These are phyloP conservation scores for Phalacrocorax pelagicus DNA, from an alignment of 2,113 vertebrate genomes.

Conservation along the genomic window DNA sequence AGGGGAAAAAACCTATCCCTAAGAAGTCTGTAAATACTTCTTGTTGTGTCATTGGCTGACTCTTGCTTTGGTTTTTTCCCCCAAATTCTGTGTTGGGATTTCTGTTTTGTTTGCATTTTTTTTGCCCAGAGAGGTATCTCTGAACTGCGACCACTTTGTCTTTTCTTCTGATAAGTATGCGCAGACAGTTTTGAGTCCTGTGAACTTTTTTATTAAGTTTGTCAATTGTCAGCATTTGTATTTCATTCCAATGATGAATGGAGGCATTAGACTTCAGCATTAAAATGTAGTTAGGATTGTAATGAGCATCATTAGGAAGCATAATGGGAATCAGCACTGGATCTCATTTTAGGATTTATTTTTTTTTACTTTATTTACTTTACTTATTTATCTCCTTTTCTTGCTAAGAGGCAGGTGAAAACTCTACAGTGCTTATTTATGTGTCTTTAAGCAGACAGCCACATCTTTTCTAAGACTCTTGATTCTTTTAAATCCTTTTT, in stretches of 20 bases:
- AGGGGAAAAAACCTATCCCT: not conserved
- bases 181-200: constrained; percentile 23
- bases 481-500: not conserved
- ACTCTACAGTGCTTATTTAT: not conserved
- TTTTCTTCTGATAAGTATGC: constrained; percentile 26
- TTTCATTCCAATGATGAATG: constrained; percentile 70
- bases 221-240: constrained; percentile 66
- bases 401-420: constrained; percentile 11
- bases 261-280: constrained; percentile 69
- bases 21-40: not conserved
- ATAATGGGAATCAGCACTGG: constrained; percentile 55
- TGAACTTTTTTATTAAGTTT: constrained; percentile 41
- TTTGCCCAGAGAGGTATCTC: not conserved
- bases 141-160: not conserved
- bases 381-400: not conserved
- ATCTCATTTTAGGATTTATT: constrained; percentile 26
- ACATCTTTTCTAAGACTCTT: not conserved
- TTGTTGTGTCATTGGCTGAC: not conserved
- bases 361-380: not conserved
- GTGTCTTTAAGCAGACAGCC: not conserved
- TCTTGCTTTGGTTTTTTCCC: no score
- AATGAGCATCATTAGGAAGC: constrained; percentile 71
- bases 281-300: constrained; percentile 74
- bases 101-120: not conserved
- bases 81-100: not conserved